Evolutionary conservation across 2,113 vertebrate genomes (phyloP).

Genomic region (Garra rufa): DNA sequence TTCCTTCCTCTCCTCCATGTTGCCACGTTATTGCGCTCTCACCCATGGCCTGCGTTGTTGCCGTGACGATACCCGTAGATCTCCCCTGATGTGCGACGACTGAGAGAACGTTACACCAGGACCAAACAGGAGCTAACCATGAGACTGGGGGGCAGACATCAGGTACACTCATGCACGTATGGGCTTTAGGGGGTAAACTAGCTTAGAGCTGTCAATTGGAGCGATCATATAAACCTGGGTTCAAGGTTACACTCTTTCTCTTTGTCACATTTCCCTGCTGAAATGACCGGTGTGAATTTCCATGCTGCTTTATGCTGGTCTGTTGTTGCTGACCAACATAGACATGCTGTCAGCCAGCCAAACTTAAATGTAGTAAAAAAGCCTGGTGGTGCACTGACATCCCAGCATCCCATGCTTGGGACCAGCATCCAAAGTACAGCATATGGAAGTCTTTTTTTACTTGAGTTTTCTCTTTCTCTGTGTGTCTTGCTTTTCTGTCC

Average conservation of each 20-base stretch:
- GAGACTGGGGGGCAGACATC: conserved; percentile 88
- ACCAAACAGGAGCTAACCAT: conserved; percentile 90
- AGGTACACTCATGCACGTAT: conserved; percentile 78
- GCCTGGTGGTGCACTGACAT: neutral
- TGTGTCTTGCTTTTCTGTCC: neutral
- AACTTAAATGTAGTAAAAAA: neutral
- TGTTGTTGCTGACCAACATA: neutral
- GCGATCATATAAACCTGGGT: neutral
- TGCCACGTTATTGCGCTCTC: conserved; percentile 41
- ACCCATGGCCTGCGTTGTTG: conserved; percentile 58
- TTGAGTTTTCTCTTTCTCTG: neutral
- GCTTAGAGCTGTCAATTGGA: neutral
- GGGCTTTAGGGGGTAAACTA: neutral
- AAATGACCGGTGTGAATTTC: neutral
- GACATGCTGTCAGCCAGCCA: neutral
- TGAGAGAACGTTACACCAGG: conserved; percentile 90
- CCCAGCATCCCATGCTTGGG: neutral
- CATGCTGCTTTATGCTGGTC: neutral
- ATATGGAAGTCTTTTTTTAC: neutral
- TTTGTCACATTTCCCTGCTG: neutral
- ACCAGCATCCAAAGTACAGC: neutral
- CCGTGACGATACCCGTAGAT: conserved; percentile 76
- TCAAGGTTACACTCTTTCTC: neutral
- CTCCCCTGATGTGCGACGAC: conserved; percentile 88
- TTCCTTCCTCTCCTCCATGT: conserved; percentile 41